Evolutionary conservation across 2,113 vertebrate genomes (phyloP).

Genomic region (Tamias sibiricus): DNA sequence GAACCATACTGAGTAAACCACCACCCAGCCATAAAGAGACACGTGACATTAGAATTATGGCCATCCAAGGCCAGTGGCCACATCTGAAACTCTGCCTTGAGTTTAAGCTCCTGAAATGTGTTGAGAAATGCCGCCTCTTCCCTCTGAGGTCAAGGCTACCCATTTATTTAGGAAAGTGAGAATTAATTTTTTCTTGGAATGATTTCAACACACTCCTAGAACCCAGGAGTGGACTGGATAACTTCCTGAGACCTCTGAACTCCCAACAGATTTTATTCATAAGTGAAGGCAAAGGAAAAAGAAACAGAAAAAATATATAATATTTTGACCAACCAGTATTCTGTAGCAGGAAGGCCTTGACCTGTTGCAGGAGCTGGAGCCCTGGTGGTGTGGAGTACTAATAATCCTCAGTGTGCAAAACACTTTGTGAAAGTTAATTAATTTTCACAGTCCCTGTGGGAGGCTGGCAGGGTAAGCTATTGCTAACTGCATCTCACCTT

Average conservation of each 20-base stretch:
- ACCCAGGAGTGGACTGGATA: neutral
- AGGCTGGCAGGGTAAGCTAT: conserved; percentile 45
- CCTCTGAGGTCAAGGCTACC: neutral
- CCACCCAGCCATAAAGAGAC: neutral
- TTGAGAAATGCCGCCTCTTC: neutral
- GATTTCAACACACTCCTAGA: neutral
- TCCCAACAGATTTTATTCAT: neutral
- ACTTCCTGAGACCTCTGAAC: neutral
- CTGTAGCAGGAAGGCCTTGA: neutral
- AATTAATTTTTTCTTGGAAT: neutral
- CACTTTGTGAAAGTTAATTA: conserved; percentile 69
- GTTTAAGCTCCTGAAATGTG: neutral
- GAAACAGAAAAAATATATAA: too few species aligned
- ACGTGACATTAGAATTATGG: accelerated
- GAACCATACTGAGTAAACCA: neutral
- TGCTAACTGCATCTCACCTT: conserved; percentile 65
- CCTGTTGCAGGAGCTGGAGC: neutral
- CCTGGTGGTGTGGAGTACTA: neutral
- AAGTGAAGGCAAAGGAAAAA: neutral
- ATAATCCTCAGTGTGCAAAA: neutral
- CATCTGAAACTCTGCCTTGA: neutral
- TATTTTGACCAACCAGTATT: neutral
- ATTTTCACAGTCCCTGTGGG: conserved; percentile 47
- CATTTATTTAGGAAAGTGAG: neutral
- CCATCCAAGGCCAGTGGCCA: neutral